Conservation (phyloP, 2,888 invertebrate genomes). For the Cacoxenus indagator region DNA sequence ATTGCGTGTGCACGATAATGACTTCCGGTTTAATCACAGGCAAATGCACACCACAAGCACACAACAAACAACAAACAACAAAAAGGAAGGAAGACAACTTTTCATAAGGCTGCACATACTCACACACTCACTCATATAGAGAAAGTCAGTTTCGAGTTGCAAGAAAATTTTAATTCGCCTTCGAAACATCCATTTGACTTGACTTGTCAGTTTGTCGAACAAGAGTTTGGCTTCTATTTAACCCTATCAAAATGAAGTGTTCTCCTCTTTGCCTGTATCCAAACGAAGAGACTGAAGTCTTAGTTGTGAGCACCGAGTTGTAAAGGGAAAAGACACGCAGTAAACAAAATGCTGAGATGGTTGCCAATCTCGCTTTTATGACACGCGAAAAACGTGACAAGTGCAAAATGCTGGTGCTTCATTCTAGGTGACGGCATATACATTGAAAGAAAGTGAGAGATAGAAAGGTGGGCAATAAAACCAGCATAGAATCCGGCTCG, state of each 20-base stretch:
- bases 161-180: slow-evolving; percentile 14
- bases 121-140: background rate
- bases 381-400: slow-evolving; percentile 56
- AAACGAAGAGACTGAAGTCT: background rate
- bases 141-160: slow-evolving; percentile 3
- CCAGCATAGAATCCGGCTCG: too few species aligned
- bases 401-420: slow-evolving; percentile 19
- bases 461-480: too few species aligned
- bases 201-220: background rate
- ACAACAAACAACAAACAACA: too few species aligned
- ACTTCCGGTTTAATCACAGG: slow-evolving; percentile 45
- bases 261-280: background rate
- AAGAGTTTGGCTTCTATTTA: background rate
- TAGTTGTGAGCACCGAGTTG: too few species aligned
- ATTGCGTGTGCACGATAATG: slow-evolving; percentile 43
- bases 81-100: background rate
- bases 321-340: background rate
- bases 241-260: background rate
- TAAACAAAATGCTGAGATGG: background rate
- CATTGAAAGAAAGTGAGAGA: too few species aligned
- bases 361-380: slow-evolving; percentile 61
- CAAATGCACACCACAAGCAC: background rate
- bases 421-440: background rate
- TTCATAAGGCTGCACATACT: background rate
- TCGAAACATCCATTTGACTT: background rate